These are phyloP conservation scores for Hipposideros larvatus DNA, from an alignment of 2,797 vertebrate species.

Conservation along the genomic window DNA sequence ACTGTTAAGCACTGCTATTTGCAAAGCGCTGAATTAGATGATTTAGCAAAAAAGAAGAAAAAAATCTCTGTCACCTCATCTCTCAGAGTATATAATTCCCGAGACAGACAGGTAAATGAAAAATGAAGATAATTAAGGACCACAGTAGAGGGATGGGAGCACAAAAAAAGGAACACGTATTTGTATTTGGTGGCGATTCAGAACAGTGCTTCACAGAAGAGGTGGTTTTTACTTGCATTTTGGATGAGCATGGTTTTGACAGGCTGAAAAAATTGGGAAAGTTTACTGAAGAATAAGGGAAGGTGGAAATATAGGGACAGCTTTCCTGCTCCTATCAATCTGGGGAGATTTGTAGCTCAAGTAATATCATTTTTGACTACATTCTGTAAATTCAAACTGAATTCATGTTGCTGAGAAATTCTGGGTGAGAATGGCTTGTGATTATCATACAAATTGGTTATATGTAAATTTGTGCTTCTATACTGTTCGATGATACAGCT, in stretches of 20 bases:
- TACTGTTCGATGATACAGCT: not conserved
- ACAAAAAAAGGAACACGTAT: not conserved
- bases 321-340: slow-evolving; percentile 46
- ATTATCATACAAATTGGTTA: slow-evolving; percentile 77
- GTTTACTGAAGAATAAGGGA: not conserved
- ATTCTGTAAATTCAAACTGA: slow-evolving; percentile 54
- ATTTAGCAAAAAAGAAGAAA: not conserved
- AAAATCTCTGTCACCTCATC: not conserved
- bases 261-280: not conserved
- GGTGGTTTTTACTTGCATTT: not conserved
- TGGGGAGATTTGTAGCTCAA: slow-evolving; percentile 52
- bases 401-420: slow-evolving; percentile 63
- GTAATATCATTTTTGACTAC: slow-evolving; percentile 40
- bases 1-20: not conserved
- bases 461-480: slow-evolving; percentile 65
- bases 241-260: not conserved
- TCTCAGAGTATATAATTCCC: not conserved
- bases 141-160: not conserved
- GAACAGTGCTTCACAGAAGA: not conserved
- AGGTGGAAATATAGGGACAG: not conserved
- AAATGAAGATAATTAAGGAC: not conserved
- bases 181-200: not conserved
- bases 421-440: slow-evolving; percentile 7
- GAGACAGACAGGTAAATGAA: not conserved
- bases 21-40: not conserved